Base-by-base conservation (phyloP, 1,140 invertebrate genomes). In the Oncopeltus fasciatus region DNA sequence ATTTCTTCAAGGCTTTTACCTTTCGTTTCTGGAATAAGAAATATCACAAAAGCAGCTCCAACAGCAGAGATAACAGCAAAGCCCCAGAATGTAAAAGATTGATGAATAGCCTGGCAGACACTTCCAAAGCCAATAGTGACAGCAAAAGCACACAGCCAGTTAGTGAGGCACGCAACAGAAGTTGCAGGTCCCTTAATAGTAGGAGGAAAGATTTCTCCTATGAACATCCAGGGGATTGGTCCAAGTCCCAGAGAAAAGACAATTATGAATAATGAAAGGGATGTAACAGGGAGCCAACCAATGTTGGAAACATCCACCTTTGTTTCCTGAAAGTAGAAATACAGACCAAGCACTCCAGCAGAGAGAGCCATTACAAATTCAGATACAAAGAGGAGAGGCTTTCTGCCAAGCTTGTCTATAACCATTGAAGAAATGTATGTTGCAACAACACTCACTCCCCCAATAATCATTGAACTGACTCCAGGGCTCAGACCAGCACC, bases 11-110 rank as follows among this genome's bases (percentile, higher is more conserved):
- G 74, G 43, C 82, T 83, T 72, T 90, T 91, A 11, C 90, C 91
- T 75, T 93, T 94, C 0, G 92, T 95, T 74, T 96, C 92, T 0
- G 90, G 88, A 5, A 95, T 81, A 18, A 88, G 71, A 49, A 87
- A 77, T 65, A 81, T 82, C n/a, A 91, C 81, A 66, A 94, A 88
- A 2, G 87, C 57, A 29, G 81, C 77, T 8, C 86, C 86, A 12
- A 88, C 1, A 0, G 80, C 70, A 59, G 87, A 85, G 51, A 91
- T 75, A 2, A 74, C 80, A 5, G 85, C 80, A 70, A 90, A 95
- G 20, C 92, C 71, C 82, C 85, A 92, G 73, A 92, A 95, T 16
- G 85, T 82, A 27, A 78, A 78, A 28, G 81, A 79, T 0, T 73
- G 69, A 0, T 83, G 81, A 26, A 90, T 73, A 0, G 72, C 67